Conservation (phyloP, 2,113 vertebrate genomes). For the Melanerpes aurifrons region DNA sequence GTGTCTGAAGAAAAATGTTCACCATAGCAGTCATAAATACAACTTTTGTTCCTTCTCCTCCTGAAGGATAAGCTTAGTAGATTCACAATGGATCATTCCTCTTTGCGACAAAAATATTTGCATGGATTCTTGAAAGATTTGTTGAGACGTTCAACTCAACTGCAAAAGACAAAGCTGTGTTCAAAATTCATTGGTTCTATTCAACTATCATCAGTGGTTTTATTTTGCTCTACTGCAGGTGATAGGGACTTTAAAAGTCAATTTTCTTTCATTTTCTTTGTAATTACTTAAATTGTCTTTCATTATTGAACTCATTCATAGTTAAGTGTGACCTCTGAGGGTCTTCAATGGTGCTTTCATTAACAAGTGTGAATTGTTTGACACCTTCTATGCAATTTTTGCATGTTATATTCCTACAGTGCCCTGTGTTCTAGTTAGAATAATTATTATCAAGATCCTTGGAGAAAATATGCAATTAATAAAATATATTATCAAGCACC, state of each 20-base stretch:
- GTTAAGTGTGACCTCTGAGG: background rate
- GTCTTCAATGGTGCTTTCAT: background rate
- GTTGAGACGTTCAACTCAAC: background rate
- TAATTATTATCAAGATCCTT: background rate
- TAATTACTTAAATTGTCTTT: constrained; percentile 34
- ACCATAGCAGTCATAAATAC: background rate
- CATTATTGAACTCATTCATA: constrained; percentile 1
- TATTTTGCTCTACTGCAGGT: background rate
- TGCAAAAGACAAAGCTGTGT: background rate
- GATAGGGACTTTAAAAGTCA: background rate
- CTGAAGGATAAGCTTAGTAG: background rate
- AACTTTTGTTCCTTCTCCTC: constrained; percentile 10
- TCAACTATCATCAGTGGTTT: constrained; percentile 4
- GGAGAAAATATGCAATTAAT: background rate
- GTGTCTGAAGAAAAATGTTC: background rate
- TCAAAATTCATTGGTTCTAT: background rate
- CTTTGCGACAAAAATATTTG: background rate
- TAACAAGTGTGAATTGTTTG: background rate
- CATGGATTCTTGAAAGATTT: constrained; percentile 18
- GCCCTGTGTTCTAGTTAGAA: background rate
- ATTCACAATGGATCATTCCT: background rate
- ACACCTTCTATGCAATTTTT: background rate
- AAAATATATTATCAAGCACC: background rate
- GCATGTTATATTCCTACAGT: background rate
- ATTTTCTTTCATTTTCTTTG: background rate